Evolutionary conservation across 2,113 vertebrate species (phyloP), one percentile per base, ranked within the genome.

Genomic region (Ageneiosus marmoratus): DNA sequence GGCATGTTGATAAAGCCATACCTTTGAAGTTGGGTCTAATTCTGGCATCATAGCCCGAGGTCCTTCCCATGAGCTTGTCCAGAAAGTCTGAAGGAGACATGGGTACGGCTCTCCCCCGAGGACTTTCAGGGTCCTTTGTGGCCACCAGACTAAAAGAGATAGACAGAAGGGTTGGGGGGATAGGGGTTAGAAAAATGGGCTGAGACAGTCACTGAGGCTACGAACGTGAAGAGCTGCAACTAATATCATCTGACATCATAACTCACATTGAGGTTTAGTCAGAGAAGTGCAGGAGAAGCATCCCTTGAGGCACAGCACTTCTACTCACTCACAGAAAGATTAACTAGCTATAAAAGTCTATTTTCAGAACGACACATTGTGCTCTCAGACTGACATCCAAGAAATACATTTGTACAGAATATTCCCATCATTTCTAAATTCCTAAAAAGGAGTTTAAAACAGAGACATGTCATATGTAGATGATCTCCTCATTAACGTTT

Each of bases 21-120:
- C 98, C 97, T 98, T 99, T 99, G 87, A 99, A 99, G 88, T 99
- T 98, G 15, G 98, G 98, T 91, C 98, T 92, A 89, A 99, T 99
- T 90, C 98, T 96, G 76, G 98, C 98, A 62, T 99, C 98, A 0
- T 99, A 99, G 46, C 98, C 98, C 0, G 98, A 99, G 74, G 97
- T 99, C 85, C 95, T 94, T 2, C 98, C 98, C 98, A 99, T 99
- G 84, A 99, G 92, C 86, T 99, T 99, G 90, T 99, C 98, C 92
- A 99, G 92, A 84, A 99, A 99, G 89, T 99, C 97, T 0, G 98
- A 99, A 1, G 98, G 97, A 0, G 98, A 99, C 96, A 98, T 98
- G 1, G 96, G 95, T 56, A 91, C 89, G 84, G 91, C 90, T 92
- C 94, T 93, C 77, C 95, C 95, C 62, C 94, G 92, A 58, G 96